Conservation (phyloP, 2,113 vertebrate species). For the human (Homo sapiens) region DNA sequence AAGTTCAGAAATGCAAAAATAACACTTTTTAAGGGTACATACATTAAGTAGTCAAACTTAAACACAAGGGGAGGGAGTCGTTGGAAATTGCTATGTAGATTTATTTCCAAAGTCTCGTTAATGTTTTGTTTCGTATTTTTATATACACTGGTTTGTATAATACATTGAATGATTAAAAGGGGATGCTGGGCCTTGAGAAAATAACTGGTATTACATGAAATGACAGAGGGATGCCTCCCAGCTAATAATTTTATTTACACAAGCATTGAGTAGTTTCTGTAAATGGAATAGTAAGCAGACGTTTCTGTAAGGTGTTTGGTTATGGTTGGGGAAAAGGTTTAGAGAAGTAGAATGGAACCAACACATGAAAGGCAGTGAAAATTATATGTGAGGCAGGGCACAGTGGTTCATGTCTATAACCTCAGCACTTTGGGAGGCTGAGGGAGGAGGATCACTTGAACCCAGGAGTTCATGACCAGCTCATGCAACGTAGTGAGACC, state of each 20-base stretch:
- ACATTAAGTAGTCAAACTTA: not conserved
- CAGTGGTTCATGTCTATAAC: too few species aligned
- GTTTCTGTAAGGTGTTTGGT: not conserved
- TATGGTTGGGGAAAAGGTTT: not conserved
- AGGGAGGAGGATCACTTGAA: too few species aligned
- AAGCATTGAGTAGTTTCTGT: not conserved
- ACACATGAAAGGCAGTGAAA: not conserved
- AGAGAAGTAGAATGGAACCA: not conserved
- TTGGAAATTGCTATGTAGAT: not conserved
- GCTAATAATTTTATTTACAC: not conserved
- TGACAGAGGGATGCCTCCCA: not conserved
- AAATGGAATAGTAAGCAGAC: not conserved
- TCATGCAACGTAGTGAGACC: too few species aligned
- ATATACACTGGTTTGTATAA: not conserved
- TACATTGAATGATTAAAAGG: not conserved
- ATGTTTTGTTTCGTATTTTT: not conserved
- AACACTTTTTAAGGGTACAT: not conserved
- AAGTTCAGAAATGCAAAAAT: not conserved
- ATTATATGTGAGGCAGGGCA: not conserved
- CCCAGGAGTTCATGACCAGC: too few species aligned
- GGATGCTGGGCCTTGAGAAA: not conserved
- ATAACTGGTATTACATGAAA: not conserved
- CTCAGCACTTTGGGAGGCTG: too few species aligned
- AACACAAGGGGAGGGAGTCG: not conserved
- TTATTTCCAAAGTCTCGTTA: not conserved